Evolutionary conservation across 1,140 invertebrate species (phyloP), one percentile per base, ranked within the genome.

Genomic region (Drosophila guanche): DNA sequence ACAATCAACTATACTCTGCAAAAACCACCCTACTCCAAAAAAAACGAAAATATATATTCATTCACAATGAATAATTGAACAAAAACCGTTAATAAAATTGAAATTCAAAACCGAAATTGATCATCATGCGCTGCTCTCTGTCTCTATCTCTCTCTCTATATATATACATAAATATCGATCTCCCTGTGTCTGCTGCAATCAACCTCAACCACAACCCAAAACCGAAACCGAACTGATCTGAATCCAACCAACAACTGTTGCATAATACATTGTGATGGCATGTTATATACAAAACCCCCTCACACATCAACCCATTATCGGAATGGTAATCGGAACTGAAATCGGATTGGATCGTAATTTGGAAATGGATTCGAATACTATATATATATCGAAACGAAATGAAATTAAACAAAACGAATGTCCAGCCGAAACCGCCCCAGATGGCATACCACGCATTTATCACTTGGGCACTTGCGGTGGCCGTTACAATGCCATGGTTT

Each of bases 391-490:
- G 33, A 37, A 37, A 37, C 1, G 3, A 37, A 37, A 37, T 37
- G 41, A 52, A 48, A 40, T 63, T 16, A 57, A 37, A 71, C 52
- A 7, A 55, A 57, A 54, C 33, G 48, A 22, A 57, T 57, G 48
- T 68, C 62, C 61, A 88, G 83, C 86, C 79, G 90, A 91, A 78
- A 89, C 89, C 95, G 95, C 91, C 74, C 85, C 90, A 77, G 91
- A 91, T 84, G 96, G 96, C 73, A 93, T 98, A 85, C 96, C 97
- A 53, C 95, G 96, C 93, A 95, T 97, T 57, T 96, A 95, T 92
- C 96, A 97, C 91, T 95, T 97, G 92, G 97, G 97, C 73, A 95
- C 95, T 69, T 97, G 96, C 92, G 96, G 95, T 68, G 92, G 92
- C 57, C 95, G 96, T 91, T 97, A 97, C 92, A 97, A 97, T 93